These are phyloP conservation scores for Apus apus DNA, from an alignment of 2,113 vertebrate species.

Conservation along the genomic window DNA sequence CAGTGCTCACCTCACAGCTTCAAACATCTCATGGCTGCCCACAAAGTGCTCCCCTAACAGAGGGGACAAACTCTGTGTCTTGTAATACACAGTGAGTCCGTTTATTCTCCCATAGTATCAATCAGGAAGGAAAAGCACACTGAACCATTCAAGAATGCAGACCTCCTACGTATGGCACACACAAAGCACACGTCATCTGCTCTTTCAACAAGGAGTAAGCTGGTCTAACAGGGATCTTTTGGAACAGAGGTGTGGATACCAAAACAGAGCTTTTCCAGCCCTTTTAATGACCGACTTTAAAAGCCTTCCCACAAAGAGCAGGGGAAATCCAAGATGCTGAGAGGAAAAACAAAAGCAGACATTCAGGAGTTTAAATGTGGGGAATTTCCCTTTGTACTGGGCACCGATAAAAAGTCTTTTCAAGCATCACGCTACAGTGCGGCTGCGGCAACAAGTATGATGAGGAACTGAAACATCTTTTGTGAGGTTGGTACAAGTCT, in stretches of 20 bases:
- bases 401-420: neutral
- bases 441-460: neutral
- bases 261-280: neutral
- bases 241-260: neutral
- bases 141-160: neutral
- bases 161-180: neutral
- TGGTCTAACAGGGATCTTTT: neutral
- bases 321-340: constrained; percentile 7
- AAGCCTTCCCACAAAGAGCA: neutral
- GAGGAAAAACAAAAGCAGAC: neutral
- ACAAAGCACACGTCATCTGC: neutral
- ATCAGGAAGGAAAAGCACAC: neutral
- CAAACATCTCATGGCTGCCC: neutral
- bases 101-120: neutral
- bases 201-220: neutral
- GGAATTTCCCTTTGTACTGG: neutral
- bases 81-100: rapidly evolving
- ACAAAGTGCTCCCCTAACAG: neutral
- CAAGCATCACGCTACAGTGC: neutral
- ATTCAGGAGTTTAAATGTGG: neutral
- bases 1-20: neutral
- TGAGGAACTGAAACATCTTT: rapidly evolving
- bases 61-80: neutral
- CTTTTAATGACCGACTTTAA: neutral
- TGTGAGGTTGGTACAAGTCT: rapidly evolving